Base-by-base conservation (phyloP, 2,888 invertebrate species). In the Rutpela maculata region DNA sequence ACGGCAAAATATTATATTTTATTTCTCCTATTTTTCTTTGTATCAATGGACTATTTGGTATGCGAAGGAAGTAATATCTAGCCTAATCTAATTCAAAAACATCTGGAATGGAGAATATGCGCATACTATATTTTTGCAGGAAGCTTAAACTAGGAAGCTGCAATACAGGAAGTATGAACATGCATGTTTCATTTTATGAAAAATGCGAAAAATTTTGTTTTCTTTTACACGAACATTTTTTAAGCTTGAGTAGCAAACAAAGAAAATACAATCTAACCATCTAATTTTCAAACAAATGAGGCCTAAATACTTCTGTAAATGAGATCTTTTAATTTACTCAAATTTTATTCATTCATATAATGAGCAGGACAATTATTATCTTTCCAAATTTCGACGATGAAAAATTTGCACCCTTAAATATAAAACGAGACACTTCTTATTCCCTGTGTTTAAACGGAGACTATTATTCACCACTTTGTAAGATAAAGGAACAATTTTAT, bases 401-500 rank as follows among this genome's bases (percentile, higher is more conserved):
- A 67, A 70, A 74, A 78, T 79, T 75, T 68, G 66, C 74, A 69
- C 69, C 69, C 69, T 18, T 43, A 50, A 69, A 60, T 60, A 60
- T 69, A 75, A 72, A 75, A 75, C 55, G 75, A 26, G 69, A 59
- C 69, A 69, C 69, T 75, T 75, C 75, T 75, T 75, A 75, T 75
- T 75, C 75, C 60, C 69, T 43, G 74, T 60, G 62, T 68, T 67
- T 74, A 74, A 74, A 57, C 60, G 67, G 43, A 26, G 65, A 57
- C 78, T 75, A 81, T 81, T 80, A 81, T 80, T 78, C 80, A 81
- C 79, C 59, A 70, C 31, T 83, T 77, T 63, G 35, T 77, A 82
- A 88, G 88, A 89, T 88, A 89, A 89, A 88, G 88, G 87, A 88
- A 88, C 88, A 88, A 88, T 89, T 89, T 89, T 89, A 89, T 89